These are phyloP conservation scores for Drosophila infuscata DNA, from an alignment of 2,888 invertebrate species.

Conservation along the genomic window DNA sequence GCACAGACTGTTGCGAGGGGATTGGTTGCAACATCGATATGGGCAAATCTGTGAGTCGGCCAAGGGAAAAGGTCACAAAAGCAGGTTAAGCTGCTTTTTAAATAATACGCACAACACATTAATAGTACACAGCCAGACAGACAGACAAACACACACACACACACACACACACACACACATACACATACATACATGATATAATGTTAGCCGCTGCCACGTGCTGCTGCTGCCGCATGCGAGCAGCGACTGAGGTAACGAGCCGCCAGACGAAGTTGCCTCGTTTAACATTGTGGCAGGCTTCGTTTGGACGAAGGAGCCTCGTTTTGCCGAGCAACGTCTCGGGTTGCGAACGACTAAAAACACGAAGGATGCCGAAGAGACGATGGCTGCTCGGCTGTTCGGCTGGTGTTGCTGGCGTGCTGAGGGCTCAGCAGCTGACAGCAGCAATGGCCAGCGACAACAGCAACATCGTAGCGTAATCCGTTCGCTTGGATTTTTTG, in stretches of 20 bases:
- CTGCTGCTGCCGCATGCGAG: slow-evolving; percentile 45
- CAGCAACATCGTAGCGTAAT: slow-evolving; percentile 69
- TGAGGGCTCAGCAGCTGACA: slow-evolving; percentile 12
- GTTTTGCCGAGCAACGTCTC: background rate
- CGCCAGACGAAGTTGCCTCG: slow-evolving; percentile 13
- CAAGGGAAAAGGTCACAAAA: slow-evolving; percentile 77
- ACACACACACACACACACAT: background rate
- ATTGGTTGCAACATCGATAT: slow-evolving; percentile 43
- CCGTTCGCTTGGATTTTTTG: slow-evolving; percentile 80
- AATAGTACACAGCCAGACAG: slow-evolving; percentile 29
- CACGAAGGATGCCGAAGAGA: background rate
- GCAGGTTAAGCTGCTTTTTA: slow-evolving; percentile 79
- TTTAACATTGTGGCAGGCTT: background rate
- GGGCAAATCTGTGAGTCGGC: slow-evolving; percentile 68
- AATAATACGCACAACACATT: slow-evolving; percentile 70
- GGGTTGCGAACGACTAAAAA: background rate
- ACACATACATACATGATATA: background rate
- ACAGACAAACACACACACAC: slow-evolving; percentile 1
- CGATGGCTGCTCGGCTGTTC: background rate
- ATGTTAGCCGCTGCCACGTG: slow-evolving; percentile 55
- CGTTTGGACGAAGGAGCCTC: slow-evolving; percentile 1
- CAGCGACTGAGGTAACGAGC: slow-evolving; percentile 53
- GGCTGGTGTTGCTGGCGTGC: slow-evolving; percentile 12
- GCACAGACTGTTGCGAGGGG: slow-evolving; percentile 1
- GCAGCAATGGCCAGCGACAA: slow-evolving; percentile 30